Base-by-base conservation (phyloP, 2,888 invertebrate genomes). In the Agrotis ipsilon region DNA sequence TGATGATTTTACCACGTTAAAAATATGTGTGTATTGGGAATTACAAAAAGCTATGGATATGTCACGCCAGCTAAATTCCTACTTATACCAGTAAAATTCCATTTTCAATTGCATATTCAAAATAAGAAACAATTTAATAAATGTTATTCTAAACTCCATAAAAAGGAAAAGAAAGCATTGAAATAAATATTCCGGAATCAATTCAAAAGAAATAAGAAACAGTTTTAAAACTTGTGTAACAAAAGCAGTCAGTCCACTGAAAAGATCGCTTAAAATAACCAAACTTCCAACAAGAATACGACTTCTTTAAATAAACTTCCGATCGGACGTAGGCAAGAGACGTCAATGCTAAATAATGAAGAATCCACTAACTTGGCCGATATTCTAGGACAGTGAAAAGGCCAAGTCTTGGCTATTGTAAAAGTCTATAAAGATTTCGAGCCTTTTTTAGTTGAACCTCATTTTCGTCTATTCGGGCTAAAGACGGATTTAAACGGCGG, bases 281-380 rank as follows among this genome's bases (percentile, higher is more conserved):
- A 43, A 77, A 70, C 76, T 76, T 81, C 66, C 59, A 75, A 73
- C 48, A 54, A 70, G 55, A 72, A 65, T 43, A 45, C 68, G 52
- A 69, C 73, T 71, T 72, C 71, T 68, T 71, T 62, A 73, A 76
- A 76, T 72, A 68, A 79, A 75, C 69, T 80, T 80, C 27, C 43
- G 54, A 55, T 66, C 63, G 48, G 70, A 52, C 60, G 67, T 48
- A 48, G 45, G 63, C 59, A 70, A 68, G 72, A 73, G 64, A 75
- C 68, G 63, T 75, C 80, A 57, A 65, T 78, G 68, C 27, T 72
- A 72, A 80, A 84, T 78, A 80, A 78, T 84, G 72, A 83, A 78
- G 69, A 72, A 72, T 74, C 67, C 67, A 78, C 69, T 32, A 75
- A 78, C 62, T 80, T 75, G 54, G 45, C 46, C 66, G 57, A 65